Evolutionary conservation across 2,888 invertebrate genomes (phyloP).

Genomic region (Schizotus pectinicornis): DNA sequence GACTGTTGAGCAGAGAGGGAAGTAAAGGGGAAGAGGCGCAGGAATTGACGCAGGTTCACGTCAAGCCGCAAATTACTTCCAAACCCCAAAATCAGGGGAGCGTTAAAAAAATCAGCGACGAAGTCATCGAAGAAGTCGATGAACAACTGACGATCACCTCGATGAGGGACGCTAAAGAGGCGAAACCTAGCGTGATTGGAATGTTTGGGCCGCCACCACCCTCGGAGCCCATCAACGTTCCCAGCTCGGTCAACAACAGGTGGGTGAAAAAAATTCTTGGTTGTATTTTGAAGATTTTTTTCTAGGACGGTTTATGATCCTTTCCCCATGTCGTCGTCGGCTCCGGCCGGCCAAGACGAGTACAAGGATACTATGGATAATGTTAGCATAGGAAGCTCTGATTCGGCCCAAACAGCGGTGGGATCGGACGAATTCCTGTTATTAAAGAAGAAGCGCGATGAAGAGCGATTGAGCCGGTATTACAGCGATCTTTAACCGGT

Average conservation of each 20-base stretch:
- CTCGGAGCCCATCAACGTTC: conserved; percentile 59
- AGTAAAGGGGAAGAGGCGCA: conserved; percentile 46
- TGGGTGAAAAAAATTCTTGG: conserved; percentile 17
- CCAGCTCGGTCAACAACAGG: conserved; percentile 56
- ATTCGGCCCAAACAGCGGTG: conserved; percentile 45
- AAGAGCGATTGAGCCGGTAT: conserved; percentile 63
- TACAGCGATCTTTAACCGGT: conserved; percentile 1
- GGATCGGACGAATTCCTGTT: conserved; percentile 64
- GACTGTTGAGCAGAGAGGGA: conserved; percentile 80
- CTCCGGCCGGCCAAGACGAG: conserved; percentile 37
- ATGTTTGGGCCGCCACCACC: conserved; percentile 62
- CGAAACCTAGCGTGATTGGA: conserved; percentile 66
- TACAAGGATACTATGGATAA: conserved; percentile 46
- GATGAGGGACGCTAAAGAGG: conserved; percentile 62
- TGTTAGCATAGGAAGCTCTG: conserved; percentile 56
- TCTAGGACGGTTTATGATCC: conserved; percentile 39
- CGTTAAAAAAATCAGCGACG: conserved; percentile 72
- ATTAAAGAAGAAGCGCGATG: conserved; percentile 71
- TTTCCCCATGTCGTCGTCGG: conserved; percentile 40
- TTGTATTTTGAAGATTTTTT: background rate
- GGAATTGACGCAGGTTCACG: conserved; percentile 46
- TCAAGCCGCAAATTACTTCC: conserved; percentile 12
- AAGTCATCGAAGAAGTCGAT: conserved; percentile 79
- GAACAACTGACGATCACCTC: conserved; percentile 84
- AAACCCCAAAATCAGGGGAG: conserved; percentile 43